Percentiles rank a stretch among this genome's conserved stretches.
Conservation (phyloP, 2,797 vertebrate genomes). For the Balearica regulorum region DNA sequence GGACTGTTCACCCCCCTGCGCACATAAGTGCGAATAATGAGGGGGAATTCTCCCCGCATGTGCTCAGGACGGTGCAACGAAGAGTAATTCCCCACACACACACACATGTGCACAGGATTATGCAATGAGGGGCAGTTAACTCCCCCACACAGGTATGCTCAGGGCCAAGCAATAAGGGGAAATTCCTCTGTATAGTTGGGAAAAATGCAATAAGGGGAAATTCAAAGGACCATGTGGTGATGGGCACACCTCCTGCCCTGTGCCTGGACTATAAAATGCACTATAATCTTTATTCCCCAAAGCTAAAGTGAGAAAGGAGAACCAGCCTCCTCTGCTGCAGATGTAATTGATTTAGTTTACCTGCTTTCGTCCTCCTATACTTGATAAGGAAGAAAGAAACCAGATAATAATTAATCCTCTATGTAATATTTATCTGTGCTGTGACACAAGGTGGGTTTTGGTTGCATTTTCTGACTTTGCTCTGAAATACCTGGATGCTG, state of each 20-base stretch:
- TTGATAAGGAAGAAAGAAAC: background rate
- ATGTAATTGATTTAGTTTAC: background rate
- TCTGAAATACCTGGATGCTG: background rate
- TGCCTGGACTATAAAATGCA: background rate
- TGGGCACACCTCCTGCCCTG: background rate
- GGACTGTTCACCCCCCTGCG: too few relatives aligned
- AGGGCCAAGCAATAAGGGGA: fast-evolving
- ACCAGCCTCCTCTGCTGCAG: background rate
- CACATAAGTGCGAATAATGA: fast-evolving
- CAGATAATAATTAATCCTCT: background rate
- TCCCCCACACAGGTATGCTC: fast-evolving
- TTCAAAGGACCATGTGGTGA: fast-evolving
- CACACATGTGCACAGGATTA: fast-evolving
- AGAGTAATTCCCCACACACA: background rate
- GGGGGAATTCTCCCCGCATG: too few relatives aligned
- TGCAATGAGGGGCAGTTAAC: fast-evolving
- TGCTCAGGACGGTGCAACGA: background rate
- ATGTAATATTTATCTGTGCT: background rate
- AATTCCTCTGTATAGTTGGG: too few relatives aligned
- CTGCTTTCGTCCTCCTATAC: background rate
- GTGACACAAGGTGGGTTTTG: background rate
- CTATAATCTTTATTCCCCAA: background rate
- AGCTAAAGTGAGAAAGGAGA: background rate
- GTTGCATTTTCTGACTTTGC: background rate
- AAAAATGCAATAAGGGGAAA: too few relatives aligned